Evolutionary conservation across 2,888 invertebrate genomes (phyloP).

Genomic region (Parnassius orleans): DNA sequence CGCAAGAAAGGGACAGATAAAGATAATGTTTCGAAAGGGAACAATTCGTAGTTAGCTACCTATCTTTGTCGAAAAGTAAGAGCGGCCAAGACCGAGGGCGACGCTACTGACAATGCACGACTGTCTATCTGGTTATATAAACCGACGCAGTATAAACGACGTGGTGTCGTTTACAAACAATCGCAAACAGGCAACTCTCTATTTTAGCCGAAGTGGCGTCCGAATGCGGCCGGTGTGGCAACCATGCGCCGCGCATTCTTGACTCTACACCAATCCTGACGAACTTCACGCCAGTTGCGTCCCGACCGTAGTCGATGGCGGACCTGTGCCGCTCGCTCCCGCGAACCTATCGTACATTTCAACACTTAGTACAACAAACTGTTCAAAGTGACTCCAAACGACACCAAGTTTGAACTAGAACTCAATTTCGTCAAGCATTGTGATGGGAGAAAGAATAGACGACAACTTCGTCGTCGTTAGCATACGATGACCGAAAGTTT

Average conservation of each 20-base stretch:
- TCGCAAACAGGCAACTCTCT: constrained; percentile 53
- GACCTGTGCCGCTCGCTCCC: constrained; percentile 56
- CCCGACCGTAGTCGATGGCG: constrained; percentile 55
- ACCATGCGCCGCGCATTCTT: constrained; percentile 76
- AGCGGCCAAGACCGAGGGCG: constrained; percentile 70
- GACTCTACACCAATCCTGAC: constrained; percentile 70
- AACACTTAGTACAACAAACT: constrained; percentile 68
- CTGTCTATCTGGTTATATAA: constrained; percentile 75
- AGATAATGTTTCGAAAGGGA: constrained; percentile 63
- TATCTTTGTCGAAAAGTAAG: constrained; percentile 53
- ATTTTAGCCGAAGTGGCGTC: constrained; percentile 58
- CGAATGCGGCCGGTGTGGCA: constrained; percentile 74
- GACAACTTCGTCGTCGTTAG: constrained; percentile 42
- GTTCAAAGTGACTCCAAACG: constrained; percentile 62
- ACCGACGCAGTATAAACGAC: constrained; percentile 38
- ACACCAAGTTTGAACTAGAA: constrained; percentile 42
- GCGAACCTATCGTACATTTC: constrained; percentile 68
- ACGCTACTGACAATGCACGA: constrained; percentile 76
- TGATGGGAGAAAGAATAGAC: constrained; percentile 61
- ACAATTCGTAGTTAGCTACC: constrained; percentile 54
- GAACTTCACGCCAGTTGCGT: constrained; percentile 76
- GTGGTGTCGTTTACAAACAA: constrained; percentile 17
- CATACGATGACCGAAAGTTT: constrained; percentile 76
- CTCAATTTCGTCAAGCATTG: constrained; percentile 42
- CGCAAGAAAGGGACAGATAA: constrained; percentile 60